Evolutionary conservation across 2,888 invertebrate species (phyloP), one percentile per base, ranked within the genome.

Genomic region (Plemyria rubiginata): DNA sequence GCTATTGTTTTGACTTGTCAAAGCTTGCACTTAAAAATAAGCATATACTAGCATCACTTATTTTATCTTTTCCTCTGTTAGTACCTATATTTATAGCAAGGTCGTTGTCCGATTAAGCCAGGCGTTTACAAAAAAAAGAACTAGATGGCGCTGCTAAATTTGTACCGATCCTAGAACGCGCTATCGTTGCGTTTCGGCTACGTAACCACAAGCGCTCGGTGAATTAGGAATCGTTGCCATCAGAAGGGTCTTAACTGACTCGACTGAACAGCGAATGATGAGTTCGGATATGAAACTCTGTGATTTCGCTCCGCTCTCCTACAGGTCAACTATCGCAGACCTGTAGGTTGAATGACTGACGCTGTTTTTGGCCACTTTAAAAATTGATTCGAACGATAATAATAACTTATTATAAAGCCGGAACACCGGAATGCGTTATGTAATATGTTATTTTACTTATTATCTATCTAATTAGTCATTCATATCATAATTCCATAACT

Each of bases 181-280:
- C 70, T 78, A 65, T 52, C 62, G 61, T 59, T 62, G 69, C 64
- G 75, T 75, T 77, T 68, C 40, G 60, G 65, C 55, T 16, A 40
- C 9, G n/a, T 16, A 29, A 6, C 22, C 41, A 53, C 54, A 57
- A 61, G 65, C 65, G 22, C 0, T 13, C 48, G 4, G 11, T 13
- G 8, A 2, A 0, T 0, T 36, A 28, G 6, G n/a, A 9, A 0
- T 46, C 57, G 11, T 69, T 80, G 80, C 81, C 81, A 82, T 82
- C 82, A 82, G 81, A 67, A 83, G 79, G 90, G 90, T 91, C 90
- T 88, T 90, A 91, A 90, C 91, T 91, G 90, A 91, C 91, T 92
- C 90, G 90, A 92, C 90, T 91, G 90, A 91, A 91, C 91, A 90
- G 92, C 86, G 91, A 78, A 73, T 92, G 91, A 91, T 91, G 91